Evolutionary conservation across 2,888 invertebrate genomes (phyloP), one percentile per base, ranked within the genome.

Genomic region (Athalia rosae): DNA sequence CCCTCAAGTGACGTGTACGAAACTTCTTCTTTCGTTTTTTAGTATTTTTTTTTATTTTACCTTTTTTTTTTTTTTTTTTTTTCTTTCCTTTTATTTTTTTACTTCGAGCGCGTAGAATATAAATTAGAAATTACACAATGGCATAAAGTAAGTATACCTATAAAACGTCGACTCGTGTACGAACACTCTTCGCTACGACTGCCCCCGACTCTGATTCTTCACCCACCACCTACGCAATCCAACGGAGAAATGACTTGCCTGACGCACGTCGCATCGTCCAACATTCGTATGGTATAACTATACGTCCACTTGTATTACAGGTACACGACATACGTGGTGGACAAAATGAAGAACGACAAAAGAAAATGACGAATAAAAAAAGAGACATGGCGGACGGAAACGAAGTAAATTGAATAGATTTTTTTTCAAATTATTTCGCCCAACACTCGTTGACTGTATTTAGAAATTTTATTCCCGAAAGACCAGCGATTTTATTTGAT

Each of bases 61-160:
- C 9, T 9, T 4, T 4, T 58, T 58, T 58, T 6, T 11, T 11
- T 61, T 9, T 9, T 63, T 7, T 8, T 2, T 0, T 63, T 63
- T 7, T 13, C 63, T 47, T 7, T 7, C 64, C 8, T 4, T 45
- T 64, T 5, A n/a, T 15, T 13, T 45, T 5, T 58, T 28, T 28
- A 28, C 28, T 28, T 2, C 28, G 28, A 64, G 13, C 64, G 64
- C 47, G 64, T 64, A 64, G 64, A 64, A 64, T 64, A 64, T 15
- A 64, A 64, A 64, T 64, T 64, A 64, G 47, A 13, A 64, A 64
- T 64, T 64, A 64, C 64, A 64, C 64, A 64, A 64, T 64, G 11
- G 28, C 2, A 28, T 28, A 28, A 28, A 28, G 28, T 28, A 28
- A 28, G 28, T 28, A 28, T 28, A 28, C 28, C 28, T 28, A 28